These are phyloP conservation scores for Setophaga kirtlandii DNA, from an alignment of 2,113 vertebrate genomes.

Conservation along the genomic window DNA sequence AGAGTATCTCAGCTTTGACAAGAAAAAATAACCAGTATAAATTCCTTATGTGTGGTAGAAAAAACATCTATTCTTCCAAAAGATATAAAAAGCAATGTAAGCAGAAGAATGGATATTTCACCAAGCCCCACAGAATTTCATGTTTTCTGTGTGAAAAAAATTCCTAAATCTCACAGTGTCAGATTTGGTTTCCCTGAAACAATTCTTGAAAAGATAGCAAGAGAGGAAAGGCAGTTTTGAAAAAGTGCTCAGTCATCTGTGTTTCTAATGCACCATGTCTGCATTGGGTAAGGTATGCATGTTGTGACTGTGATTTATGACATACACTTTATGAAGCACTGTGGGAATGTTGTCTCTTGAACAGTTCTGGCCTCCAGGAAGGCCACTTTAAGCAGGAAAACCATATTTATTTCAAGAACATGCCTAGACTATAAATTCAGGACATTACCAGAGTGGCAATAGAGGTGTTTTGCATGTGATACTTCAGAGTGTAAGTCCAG, in stretches of 20 bases:
- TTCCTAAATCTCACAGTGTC: neutral
- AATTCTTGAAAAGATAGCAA: neutral
- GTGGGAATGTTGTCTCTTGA: neutral
- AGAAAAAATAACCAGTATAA: neutral
- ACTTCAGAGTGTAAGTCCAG: neutral
- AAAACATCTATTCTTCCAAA: neutral
- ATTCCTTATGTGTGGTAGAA: neutral
- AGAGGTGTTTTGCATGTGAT: neutral
- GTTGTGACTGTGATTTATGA: neutral
- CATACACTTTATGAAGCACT: neutral
- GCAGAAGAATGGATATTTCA: neutral
- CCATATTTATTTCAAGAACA: neutral
- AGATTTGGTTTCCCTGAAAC: neutral
- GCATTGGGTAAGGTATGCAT: neutral
- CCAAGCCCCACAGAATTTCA: neutral
- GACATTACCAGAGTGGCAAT: neutral
- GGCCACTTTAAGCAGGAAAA: neutral
- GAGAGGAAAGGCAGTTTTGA: neutral
- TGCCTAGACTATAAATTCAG: neutral
- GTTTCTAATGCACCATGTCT: fast-evolving
- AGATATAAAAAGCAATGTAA: neutral
- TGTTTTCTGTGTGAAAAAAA: neutral
- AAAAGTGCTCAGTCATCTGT: neutral
- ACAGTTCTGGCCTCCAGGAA: neutral
- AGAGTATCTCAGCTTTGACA: neutral